phyloP scores from a whole-genome alignment of 2,888 invertebrate genomes.

The Apoderus coryli region DNA sequence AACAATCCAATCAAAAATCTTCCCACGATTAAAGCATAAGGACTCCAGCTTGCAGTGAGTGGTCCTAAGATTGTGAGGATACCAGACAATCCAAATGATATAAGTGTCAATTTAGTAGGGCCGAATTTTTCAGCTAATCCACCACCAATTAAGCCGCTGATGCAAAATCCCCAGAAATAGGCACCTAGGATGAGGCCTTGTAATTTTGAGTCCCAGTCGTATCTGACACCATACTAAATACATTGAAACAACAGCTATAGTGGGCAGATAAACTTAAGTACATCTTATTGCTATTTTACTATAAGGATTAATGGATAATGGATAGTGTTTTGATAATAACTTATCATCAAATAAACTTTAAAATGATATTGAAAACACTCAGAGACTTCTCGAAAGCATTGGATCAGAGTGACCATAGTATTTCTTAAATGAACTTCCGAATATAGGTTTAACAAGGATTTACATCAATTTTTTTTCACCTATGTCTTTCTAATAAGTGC shows the following conservation, averaged over 20 bases:
- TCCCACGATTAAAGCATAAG: slow-evolving; percentile 39
- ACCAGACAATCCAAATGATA: slow-evolving; percentile 37
- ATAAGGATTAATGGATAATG: too few relatives aligned
- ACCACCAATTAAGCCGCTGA: slow-evolving; percentile 50
- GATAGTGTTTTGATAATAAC: too few relatives aligned
- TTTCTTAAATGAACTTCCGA: too few relatives aligned
- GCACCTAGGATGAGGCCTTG: slow-evolving; percentile 51
- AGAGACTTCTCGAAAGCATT: too few relatives aligned
- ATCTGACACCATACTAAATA: slow-evolving; percentile 36
- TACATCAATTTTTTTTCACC: too few relatives aligned
- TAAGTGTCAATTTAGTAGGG: slow-evolving; percentile 42
- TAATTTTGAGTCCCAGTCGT: slow-evolving; percentile 43
- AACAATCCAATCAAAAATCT: slow-evolving; percentile 47
- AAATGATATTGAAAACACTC: too few relatives aligned
- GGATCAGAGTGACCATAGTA: too few relatives aligned
- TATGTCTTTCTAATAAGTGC: too few relatives aligned
- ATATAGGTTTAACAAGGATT: too few relatives aligned
- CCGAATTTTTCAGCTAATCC: slow-evolving; percentile 51
- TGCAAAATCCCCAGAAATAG: slow-evolving; percentile 55
- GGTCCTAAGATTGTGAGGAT: slow-evolving; percentile 46
- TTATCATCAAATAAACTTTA: too few relatives aligned
- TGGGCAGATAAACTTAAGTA: too few relatives aligned
- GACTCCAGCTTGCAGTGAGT: slow-evolving; percentile 40
- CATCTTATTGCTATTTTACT: too few relatives aligned
- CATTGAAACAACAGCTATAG: slow-evolving; percentile 11